phyloP scores from a whole-genome alignment of 2,113 vertebrate genomes.

The Laticauda colubrina region DNA sequence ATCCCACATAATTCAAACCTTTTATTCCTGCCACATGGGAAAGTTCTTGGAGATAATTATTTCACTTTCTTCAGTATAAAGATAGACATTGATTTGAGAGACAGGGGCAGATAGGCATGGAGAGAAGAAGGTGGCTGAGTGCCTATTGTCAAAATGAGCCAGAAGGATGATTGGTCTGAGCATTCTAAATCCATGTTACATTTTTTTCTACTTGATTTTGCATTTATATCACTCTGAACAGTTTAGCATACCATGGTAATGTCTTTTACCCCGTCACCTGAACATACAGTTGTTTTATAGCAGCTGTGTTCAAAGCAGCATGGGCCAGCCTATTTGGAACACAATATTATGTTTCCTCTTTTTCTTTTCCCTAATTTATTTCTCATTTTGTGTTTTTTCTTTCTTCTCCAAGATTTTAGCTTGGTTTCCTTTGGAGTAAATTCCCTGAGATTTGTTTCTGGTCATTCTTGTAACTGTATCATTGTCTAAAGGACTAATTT shows the following conservation, averaged over 20 bases:
- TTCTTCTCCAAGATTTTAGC: constrained; percentile 7
- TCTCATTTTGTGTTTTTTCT: constrained; percentile 9
- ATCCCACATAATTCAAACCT: too few relatives aligned
- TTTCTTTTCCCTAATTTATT: constrained; percentile 7
- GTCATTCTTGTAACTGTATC: constrained; percentile 41
- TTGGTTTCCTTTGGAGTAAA: constrained; percentile 18
- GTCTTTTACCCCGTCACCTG: neutral
- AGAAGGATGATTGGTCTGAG: neutral
- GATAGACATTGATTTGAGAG: neutral
- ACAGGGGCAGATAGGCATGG: neutral
- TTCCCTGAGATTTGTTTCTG: constrained; percentile 31
- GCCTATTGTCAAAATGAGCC: neutral
- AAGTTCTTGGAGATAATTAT: neutral
- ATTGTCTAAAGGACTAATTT: constrained; percentile 48
- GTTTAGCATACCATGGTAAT: neutral
- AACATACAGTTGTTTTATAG: neutral
- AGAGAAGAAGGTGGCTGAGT: neutral
- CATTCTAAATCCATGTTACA: neutral
- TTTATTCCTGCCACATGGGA: neutral
- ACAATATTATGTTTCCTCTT: neutral
- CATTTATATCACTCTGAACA: neutral
- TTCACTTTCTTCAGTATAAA: neutral
- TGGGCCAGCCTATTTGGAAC: neutral
- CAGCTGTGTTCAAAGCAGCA: neutral
- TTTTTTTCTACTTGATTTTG: neutral